A percentile compares a stretch with the other conserved stretches of the same genome.
Evolutionary conservation across 2,113 vertebrate species (phyloP).

Genomic region (Gnathonemus longibarbis): DNA sequence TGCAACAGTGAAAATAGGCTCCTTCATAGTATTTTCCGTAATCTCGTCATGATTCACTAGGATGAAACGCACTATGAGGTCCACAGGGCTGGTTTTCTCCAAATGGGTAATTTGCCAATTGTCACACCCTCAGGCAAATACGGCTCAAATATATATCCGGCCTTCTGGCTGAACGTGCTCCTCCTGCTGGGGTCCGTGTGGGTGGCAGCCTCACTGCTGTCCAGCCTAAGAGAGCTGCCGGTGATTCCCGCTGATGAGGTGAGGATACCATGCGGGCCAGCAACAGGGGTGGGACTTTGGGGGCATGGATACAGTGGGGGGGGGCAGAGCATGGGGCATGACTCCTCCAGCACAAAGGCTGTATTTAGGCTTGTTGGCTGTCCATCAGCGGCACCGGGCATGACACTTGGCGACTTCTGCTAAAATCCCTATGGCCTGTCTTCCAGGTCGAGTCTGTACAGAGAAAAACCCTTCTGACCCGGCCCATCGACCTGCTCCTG

Average conservation of each 20-base stretch:
- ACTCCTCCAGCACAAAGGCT: neutral
- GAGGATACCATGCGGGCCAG: slow-evolving; percentile 7
- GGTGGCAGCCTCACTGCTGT: slow-evolving; percentile 66
- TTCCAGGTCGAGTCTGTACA: slow-evolving; percentile 67
- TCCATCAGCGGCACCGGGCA: neutral
- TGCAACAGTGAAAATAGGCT: neutral
- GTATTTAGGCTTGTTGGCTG: neutral
- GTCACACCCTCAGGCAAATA: slow-evolving; percentile 70
- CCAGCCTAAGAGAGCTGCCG: slow-evolving; percentile 47
- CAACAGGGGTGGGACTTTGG: neutral
- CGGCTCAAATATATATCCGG: slow-evolving; percentile 68
- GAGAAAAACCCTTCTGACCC: slow-evolving; percentile 56
- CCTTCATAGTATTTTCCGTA: neutral
- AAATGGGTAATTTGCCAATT: neutral
- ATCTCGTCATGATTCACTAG: neutral
- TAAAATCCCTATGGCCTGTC: neutral
- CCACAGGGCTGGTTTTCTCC: neutral
- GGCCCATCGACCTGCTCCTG: slow-evolving; percentile 69
- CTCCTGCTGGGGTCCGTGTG: slow-evolving; percentile 69
- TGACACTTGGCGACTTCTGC: neutral
- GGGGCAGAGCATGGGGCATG: neutral
- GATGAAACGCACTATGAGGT: neutral
- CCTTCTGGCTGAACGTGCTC: slow-evolving; percentile 69
- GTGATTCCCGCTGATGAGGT: slow-evolving; percentile 63
- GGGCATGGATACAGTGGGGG: neutral